Conservation (phyloP, 2,113 vertebrate species). For the Pantherophis guttatus region DNA sequence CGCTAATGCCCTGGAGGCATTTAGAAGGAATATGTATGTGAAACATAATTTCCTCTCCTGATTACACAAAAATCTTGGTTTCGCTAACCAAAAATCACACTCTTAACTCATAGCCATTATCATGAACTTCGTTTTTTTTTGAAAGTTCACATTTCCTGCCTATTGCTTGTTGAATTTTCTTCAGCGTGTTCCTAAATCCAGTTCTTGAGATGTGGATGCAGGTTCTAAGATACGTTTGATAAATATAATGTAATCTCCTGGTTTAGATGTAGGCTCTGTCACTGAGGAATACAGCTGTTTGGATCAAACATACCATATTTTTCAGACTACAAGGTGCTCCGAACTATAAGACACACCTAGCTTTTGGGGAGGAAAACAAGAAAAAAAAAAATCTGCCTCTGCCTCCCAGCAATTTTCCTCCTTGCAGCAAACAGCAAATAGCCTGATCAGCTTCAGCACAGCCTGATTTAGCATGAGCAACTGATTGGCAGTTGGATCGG, state of each 20-base stretch:
- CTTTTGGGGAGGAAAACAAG: too few relatives aligned
- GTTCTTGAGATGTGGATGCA: not conserved
- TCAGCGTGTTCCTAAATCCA: not conserved
- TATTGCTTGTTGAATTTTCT: not conserved
- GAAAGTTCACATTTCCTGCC: not conserved
- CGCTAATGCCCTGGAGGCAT: not conserved
- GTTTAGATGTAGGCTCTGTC: not conserved
- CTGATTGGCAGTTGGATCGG: too few relatives aligned
- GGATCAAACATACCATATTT: too few relatives aligned
- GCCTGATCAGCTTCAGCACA: too few relatives aligned
- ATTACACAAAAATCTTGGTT: not conserved
- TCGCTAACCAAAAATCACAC: not conserved
- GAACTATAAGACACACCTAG: too few relatives aligned
- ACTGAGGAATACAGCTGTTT: not conserved
- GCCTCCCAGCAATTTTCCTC: too few relatives aligned
- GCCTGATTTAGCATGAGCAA: too few relatives aligned
- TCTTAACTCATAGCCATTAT: not conserved
- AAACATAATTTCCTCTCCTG: constrained; percentile 2
- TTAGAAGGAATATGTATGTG: not conserved
- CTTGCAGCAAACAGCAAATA: too few relatives aligned
- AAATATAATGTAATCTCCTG: not conserved
- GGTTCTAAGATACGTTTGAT: not conserved
- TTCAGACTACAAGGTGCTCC: too few relatives aligned
- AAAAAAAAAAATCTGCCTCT: too few relatives aligned
- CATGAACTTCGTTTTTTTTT: not conserved